These are phyloP conservation scores for Agonopterix heracliana DNA, from an alignment of 2,888 invertebrate species.

Conservation along the genomic window DNA sequence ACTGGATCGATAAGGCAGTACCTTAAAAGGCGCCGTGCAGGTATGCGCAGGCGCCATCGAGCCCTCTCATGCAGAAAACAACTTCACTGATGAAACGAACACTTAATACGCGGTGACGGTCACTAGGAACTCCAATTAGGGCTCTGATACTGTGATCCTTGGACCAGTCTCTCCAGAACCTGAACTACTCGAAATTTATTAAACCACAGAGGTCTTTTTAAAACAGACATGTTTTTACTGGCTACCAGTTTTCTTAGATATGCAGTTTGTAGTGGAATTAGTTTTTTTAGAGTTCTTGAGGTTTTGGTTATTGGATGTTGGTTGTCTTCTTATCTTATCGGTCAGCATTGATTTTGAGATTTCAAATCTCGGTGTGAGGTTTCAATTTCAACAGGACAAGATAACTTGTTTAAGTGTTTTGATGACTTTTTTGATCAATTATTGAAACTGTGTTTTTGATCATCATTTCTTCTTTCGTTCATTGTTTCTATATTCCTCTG, in stretches of 20 bases:
- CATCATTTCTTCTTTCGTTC: background rate
- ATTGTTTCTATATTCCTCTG: background rate
- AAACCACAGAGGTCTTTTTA: no score
- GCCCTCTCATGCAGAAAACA: slow-evolving; percentile 64
- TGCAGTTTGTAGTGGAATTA: background rate
- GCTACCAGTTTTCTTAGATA: background rate
- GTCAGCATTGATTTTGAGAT: slow-evolving; percentile 66
- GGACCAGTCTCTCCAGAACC: slow-evolving; percentile 2
- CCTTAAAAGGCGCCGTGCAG: slow-evolving; percentile 56
- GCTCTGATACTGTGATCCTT: slow-evolving; percentile 29
- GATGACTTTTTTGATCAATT: slow-evolving; percentile 19
- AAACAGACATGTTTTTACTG: background rate
- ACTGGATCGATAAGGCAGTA: slow-evolving; percentile 44
- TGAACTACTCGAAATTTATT: background rate
- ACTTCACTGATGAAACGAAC: slow-evolving; percentile 67
- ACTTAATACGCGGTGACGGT: slow-evolving; percentile 68
- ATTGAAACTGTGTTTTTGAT: background rate
- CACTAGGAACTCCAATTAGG: slow-evolving; percentile 71
- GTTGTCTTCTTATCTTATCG: slow-evolving; percentile 62
- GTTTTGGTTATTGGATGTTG: slow-evolving; percentile 13
- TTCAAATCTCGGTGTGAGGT: slow-evolving; percentile 66
- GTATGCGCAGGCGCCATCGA: slow-evolving; percentile 52
- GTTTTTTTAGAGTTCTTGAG: slow-evolving; percentile 5
- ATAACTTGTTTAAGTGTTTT: slow-evolving; percentile 23
- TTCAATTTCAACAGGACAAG: slow-evolving; percentile 44